Base-by-base conservation (phyloP, 2,113 vertebrate species). In the Scatophagus argus region DNA sequence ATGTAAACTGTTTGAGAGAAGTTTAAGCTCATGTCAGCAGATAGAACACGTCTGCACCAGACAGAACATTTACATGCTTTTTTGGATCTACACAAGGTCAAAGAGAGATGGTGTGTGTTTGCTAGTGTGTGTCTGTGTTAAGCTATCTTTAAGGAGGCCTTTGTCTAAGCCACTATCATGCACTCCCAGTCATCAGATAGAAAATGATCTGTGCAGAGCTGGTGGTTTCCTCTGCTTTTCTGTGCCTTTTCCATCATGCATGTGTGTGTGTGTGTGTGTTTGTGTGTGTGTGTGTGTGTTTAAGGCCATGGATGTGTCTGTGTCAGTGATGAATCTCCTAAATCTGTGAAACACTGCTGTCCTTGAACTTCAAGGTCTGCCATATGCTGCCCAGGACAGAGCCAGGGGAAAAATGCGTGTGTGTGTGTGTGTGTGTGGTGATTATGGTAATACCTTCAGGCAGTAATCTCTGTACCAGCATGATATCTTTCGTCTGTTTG, bases 321-420 rank as follows among this genome's bases (percentile, higher is more conserved):
- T 91, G 84, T 92, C 90, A 91, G 77, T 93, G 91, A 94, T 94
- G 84, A 92, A 93, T 93, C 84, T 91, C 80, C 74, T 79, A 85
- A 90, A 91, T 92, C 87, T 89, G 80, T 82, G 80, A 87, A 90
- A 88, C 76, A 80, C 61, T 80, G 77, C 79, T 93, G 91, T 93
- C 93, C 93, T 94, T 94, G 93, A 92, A 92, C 88, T 86, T 84
- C 72, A 91, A 84, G 88, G 83, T 85, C 86, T 86, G 72, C 87
- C 87, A 89, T 90, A 92, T 91, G 90, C 85, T 89, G 79, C 46
- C 56, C 67, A 71, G 86, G 90, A 88, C 85, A 87, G 79, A 86
- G 82, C 76, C 82, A 63, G 52, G 83, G 74, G 83, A 81, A 52
- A 86, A 62, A 43, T 78, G 74, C 84, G 77, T 76, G 62, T 66